A percentile compares a stretch with the other conserved stretches of the same genome.
Conservation (phyloP, 2,113 vertebrate genomes). For the Macrotis lagotis region DNA sequence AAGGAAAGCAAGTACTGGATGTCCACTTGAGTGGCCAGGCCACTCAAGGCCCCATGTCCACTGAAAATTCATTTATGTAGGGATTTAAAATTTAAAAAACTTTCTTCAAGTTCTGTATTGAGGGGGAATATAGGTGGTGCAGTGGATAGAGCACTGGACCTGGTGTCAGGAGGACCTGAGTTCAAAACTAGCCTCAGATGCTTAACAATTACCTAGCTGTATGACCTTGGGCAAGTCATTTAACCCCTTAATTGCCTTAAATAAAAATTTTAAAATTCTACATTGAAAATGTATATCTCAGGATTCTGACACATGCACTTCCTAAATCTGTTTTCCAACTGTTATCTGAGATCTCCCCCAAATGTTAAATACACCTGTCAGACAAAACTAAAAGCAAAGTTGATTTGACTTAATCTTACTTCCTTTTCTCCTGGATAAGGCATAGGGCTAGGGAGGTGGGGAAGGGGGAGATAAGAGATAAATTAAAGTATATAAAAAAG, state of each 20-base stretch:
- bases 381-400: not conserved
- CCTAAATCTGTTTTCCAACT: not conserved
- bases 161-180: too few species aligned
- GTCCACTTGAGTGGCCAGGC: not conserved
- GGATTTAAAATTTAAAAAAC: not conserved
- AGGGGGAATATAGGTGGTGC: too few species aligned
- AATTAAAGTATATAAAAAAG: not conserved
- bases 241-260: too few species aligned
- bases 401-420: not conserved
- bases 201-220: too few species aligned
- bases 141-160: too few species aligned
- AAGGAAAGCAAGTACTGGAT: not conserved
- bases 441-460: not conserved
- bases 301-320: not conserved
- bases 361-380: not conserved
- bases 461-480: not conserved
- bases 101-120: not conserved
- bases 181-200: too few species aligned
- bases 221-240: too few species aligned
- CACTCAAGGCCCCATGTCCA: too few species aligned
- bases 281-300: not conserved
- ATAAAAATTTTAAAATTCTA: too few species aligned
- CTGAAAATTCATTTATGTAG: not conserved
- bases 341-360: not conserved
- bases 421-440: not conserved